These are phyloP conservation scores for Elgonia sp. DNA, from an alignment of 2,888 invertebrate species.

Conservation along the genomic window DNA sequence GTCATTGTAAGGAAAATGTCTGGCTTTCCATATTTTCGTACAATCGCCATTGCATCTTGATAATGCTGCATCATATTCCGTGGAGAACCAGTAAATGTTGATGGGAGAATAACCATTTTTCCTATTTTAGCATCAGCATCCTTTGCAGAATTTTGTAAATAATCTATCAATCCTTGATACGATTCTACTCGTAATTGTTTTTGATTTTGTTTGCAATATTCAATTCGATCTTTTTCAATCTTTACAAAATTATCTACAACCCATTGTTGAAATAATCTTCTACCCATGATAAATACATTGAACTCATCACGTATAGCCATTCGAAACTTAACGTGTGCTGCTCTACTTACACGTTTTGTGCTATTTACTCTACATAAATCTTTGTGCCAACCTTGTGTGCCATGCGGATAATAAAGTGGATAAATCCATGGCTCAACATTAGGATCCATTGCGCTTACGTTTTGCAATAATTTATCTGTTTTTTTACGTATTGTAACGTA, in stretches of 20 bases:
- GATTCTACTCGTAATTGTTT: constrained; percentile 4
- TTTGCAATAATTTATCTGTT: constrained; percentile 69
- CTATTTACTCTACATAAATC: constrained; percentile 9
- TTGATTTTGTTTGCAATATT: background rate
- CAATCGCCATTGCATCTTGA: background rate
- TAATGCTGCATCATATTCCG: constrained; percentile 7
- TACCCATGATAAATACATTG: constrained; percentile 45
- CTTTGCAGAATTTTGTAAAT: background rate
- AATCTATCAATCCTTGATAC: constrained; percentile 6
- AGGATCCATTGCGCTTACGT: constrained; percentile 70
- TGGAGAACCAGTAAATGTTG: background rate
- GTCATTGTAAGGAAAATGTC: background rate
- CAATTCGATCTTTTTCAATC: constrained; percentile 67
- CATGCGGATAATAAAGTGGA: constrained; percentile 54
- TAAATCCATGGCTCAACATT: constrained; percentile 66
- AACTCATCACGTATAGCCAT: constrained; percentile 28
- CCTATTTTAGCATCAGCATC: background rate
- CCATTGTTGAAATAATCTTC: constrained; percentile 42
- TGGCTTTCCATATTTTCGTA: constrained; percentile 13
- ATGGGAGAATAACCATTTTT: background rate
- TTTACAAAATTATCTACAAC: constrained; percentile 65
- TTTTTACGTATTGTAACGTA: constrained; percentile 73
- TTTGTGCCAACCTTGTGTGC: constrained; percentile 41
- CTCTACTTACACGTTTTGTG: constrained; percentile 7
- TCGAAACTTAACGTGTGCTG: constrained; percentile 16